Conservation (phyloP, 2,797 vertebrate genomes). For the Neostethus bicornis region DNA sequence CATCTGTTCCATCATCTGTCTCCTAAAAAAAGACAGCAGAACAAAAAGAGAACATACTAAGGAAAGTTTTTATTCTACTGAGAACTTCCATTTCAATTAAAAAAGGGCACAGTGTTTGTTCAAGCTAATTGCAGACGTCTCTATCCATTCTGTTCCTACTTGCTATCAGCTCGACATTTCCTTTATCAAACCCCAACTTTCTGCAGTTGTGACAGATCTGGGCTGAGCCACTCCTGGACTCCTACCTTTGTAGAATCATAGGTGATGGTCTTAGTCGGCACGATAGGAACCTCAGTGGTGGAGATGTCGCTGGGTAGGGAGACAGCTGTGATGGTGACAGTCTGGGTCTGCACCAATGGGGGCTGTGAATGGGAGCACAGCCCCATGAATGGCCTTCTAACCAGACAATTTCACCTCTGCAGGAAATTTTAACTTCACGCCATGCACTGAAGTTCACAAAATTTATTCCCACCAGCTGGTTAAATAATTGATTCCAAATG, state of each 20-base stretch:
- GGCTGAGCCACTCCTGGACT: constrained; percentile 58
- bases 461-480: constrained; percentile 16
- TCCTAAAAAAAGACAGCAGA: constrained; percentile 44
- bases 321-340: constrained; percentile 89
- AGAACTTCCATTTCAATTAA: constrained; percentile 10
- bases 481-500: constrained; percentile 12
- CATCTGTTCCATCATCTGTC: constrained; percentile 76
- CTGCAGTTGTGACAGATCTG: constrained; percentile 40
- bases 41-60: constrained; percentile 5
- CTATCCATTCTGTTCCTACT: constrained; percentile 34
- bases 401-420: constrained; percentile 47
- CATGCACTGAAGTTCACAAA: constrained; percentile 41
- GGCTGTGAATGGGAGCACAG: constrained; percentile 84
- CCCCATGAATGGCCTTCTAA: constrained; percentile 68
- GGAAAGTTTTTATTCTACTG: not conserved
- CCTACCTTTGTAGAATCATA: constrained; percentile 93
- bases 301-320: constrained; percentile 85
- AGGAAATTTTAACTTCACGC: constrained; percentile 46
- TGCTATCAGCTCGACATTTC: constrained; percentile 8
- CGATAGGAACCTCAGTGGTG: constrained; percentile 91
- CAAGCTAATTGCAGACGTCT: constrained; percentile 30
- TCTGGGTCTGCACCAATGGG: constrained; percentile 94
- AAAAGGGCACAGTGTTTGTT: constrained; percentile 16
- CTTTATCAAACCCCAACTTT: constrained; percentile 14
- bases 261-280: constrained; percentile 92